Base-by-base conservation (phyloP, 2,888 invertebrate species). In the Papilio gigon region DNA sequence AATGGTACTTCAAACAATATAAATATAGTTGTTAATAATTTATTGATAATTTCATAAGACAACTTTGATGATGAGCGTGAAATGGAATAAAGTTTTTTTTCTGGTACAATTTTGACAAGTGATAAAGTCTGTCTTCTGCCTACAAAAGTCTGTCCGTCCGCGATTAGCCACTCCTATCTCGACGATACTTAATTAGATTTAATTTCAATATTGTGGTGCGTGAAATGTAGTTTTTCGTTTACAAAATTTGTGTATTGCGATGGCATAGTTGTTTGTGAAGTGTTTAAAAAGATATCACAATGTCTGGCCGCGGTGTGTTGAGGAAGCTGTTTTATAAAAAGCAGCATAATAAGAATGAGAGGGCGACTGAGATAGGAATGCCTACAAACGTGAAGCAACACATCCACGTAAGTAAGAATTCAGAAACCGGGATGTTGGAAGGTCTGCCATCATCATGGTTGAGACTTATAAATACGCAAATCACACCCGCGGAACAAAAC, bases 381-480 rank as follows among this genome's bases (percentile, higher is more conserved):
- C 98, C 98, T 1, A 97, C 96, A 11, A 95, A 96, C 81, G 97
- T 98, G 20, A 95, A 95, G 73, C 96, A 97, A 78, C 94, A 96
- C 78, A 95, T 98, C 79, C 98, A 98, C 86, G 98, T 98, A 27
- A 96, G 95, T 74, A 96, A 95, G 78, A 96, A 98, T 84, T 93
- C 94, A 9, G 93, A 94, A 75, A 97, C 97, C 0, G 98, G 98
- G 0, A 94, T 95, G 84, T 89, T 98, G 76, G 96, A 96, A 77
- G 98, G 98, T 0, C 90, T 98, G 56, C 98, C 98, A 0, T 93
- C 94, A 37, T 94, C 97, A 33, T 98, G 98, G 98, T 89, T 95
- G 68, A 92, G 95, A 61, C 92, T 97, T 65, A 93, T 98, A 75
- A 95, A 96, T 79, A 94, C 95, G 17, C 96, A 97, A 83, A 96